Evolutionary conservation across 2,113 vertebrate genomes (phyloP).

Genomic region (Muntiacus reevesi): DNA sequence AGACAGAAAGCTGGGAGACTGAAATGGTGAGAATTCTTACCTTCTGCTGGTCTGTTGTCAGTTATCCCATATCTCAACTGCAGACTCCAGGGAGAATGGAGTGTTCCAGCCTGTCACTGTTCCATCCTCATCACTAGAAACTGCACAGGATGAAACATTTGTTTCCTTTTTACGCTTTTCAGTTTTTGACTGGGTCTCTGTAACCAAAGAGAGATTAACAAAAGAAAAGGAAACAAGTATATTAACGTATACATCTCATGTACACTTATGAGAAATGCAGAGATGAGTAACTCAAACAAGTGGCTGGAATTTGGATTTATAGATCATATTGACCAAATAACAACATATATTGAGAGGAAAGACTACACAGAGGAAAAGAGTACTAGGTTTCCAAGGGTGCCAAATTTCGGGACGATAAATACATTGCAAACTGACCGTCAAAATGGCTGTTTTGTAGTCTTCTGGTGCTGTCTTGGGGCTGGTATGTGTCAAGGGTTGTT

Average conservation of each 20-base stretch:
- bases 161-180: background rate
- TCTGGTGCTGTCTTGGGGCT: background rate
- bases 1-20: background rate
- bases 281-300: background rate
- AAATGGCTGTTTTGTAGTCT: background rate
- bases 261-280: background rate
- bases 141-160: background rate
- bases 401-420: background rate
- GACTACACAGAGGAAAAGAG: background rate
- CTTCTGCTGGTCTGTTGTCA: background rate
- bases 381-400: background rate
- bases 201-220: too few species aligned
- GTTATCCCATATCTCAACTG: background rate
- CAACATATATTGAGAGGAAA: background rate
- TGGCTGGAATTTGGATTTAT: background rate
- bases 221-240: background rate
- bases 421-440: background rate
- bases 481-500: background rate
- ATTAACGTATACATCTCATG: background rate
- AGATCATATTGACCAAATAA: background rate
- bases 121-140: background rate
- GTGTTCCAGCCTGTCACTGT: background rate
- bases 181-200: background rate
- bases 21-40: background rate
- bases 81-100: background rate